Evolutionary conservation across 1,140 invertebrate species (phyloP).

Genomic region (Nixonia krombeini): DNA sequence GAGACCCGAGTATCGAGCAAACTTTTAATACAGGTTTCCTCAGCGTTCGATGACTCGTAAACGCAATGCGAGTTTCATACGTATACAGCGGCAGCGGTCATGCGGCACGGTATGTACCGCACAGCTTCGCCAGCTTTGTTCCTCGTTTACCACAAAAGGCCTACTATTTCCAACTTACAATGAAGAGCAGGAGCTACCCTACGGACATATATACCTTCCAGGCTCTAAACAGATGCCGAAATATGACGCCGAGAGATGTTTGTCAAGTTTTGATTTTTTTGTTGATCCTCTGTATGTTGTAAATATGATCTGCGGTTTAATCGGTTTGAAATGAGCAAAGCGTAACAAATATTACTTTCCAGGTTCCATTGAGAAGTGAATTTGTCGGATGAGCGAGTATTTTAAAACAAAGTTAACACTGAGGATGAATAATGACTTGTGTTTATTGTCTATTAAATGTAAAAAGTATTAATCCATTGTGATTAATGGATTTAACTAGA

Average conservation of each 20-base stretch:
- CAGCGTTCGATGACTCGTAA: constrained; percentile 8
- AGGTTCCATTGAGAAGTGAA: background rate
- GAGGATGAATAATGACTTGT: no score
- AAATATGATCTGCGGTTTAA: constrained; percentile 24
- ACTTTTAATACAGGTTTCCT: background rate
- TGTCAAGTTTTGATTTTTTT: background rate
- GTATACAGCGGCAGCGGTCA: constrained; percentile 1
- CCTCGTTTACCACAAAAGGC: constrained; percentile 65
- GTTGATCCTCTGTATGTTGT: background rate
- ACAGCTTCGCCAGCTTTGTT: constrained; percentile 46
- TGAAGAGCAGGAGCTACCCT: constrained; percentile 51
- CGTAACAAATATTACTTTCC: background rate
- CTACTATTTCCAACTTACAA: constrained; percentile 64
- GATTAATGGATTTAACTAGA: no score
- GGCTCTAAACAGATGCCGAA: constrained; percentile 64
- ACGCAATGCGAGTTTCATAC: constrained; percentile 1
- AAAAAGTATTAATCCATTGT: no score
- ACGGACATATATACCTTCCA: constrained; percentile 15
- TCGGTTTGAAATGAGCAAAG: constrained; percentile 48
- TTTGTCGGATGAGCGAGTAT: no score
- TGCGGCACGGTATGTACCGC: background rate
- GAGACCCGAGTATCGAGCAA: background rate
- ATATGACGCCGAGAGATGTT: constrained; percentile 49
- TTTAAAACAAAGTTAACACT: no score
- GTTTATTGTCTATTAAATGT: no score